A percentile compares a stretch with the other conserved stretches of the same genome.
These are phyloP conservation scores for Dicaeum eximium DNA, from an alignment of 2,113 vertebrate species.

Conservation along the genomic window DNA sequence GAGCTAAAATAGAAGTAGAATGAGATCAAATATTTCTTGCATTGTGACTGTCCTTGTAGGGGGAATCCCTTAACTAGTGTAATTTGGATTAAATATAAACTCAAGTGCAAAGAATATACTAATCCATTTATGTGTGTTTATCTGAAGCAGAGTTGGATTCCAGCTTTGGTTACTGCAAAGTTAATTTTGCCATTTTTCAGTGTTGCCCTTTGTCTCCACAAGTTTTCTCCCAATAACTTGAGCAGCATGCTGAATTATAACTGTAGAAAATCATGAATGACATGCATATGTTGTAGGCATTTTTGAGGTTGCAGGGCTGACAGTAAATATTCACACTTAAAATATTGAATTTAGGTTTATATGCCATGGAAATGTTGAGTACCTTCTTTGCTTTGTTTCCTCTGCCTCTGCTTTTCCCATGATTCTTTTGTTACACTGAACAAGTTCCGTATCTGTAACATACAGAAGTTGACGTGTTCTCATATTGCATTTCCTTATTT, in stretches of 20 bases:
- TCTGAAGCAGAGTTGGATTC: neutral
- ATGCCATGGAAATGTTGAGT: conserved; percentile 42
- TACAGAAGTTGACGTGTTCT: conserved; percentile 40
- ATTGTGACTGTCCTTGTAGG: neutral
- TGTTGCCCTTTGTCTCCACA: neutral
- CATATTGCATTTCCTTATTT: conserved; percentile 54
- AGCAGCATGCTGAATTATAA: conserved; percentile 33
- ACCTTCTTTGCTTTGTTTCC: conserved; percentile 46
- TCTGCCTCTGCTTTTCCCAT: conserved; percentile 55
- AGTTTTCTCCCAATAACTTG: conserved; percentile 20
- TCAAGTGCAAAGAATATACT: neutral
- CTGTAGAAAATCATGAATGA: conserved; percentile 50
- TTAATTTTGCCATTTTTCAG: conserved; percentile 20
- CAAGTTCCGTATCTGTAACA: conserved; percentile 30
- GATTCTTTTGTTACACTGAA: conserved; percentile 61
- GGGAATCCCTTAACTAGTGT: neutral
- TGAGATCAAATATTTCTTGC: neutral
- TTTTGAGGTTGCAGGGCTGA: conserved; percentile 4
- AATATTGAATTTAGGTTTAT: conserved; percentile 50
- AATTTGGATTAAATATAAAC: neutral
- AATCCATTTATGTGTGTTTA: neutral
- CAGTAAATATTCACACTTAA: conserved; percentile 30
- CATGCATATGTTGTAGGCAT: conserved; percentile 19
- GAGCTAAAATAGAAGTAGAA: neutral
- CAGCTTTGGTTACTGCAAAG: neutral